phyloP scores from a whole-genome alignment of 2,888 invertebrate species.

The Cantharis rufa region DNA sequence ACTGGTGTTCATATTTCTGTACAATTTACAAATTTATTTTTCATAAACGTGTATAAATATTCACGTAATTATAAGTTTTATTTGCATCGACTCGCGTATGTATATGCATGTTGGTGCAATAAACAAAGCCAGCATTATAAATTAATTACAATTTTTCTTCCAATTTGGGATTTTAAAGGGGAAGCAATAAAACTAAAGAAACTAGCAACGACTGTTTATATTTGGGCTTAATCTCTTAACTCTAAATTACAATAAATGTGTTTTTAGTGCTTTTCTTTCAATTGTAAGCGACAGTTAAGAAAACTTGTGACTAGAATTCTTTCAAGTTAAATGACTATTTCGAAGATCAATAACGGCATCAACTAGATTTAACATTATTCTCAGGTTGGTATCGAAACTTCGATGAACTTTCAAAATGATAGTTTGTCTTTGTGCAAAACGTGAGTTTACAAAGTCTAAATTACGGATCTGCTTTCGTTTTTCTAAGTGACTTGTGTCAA shows the following conservation, averaged over 20 bases:
- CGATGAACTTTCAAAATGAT: constrained; percentile 38
- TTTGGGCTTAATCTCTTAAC: neutral
- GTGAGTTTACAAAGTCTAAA: constrained; percentile 41
- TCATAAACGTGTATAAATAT: neutral
- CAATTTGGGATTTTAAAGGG: neutral
- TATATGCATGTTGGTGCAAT: neutral
- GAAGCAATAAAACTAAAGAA: neutral
- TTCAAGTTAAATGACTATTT: constrained; percentile 1
- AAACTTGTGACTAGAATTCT: constrained; percentile 4
- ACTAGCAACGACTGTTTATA: neutral
- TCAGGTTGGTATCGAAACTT: constrained; percentile 23
- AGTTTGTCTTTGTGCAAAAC: constrained; percentile 41
- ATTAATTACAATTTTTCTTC: neutral
- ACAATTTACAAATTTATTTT: constrained; percentile 18
- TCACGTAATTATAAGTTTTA: constrained; percentile 1
- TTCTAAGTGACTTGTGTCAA: constrained; percentile 42
- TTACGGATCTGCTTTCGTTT: constrained; percentile 39
- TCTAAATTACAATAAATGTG: constrained; percentile 2
- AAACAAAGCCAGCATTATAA: neutral
- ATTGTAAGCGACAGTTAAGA: constrained; percentile 3
- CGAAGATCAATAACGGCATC: constrained; percentile 2
- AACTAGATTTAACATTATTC: constrained; percentile 18
- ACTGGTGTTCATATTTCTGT: constrained; percentile 23
- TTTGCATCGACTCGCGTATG: neutral
- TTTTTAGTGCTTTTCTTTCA: constrained; percentile 2